Conservation (phyloP, 2,888 invertebrate genomes). For the Druceiella hillmani region DNA sequence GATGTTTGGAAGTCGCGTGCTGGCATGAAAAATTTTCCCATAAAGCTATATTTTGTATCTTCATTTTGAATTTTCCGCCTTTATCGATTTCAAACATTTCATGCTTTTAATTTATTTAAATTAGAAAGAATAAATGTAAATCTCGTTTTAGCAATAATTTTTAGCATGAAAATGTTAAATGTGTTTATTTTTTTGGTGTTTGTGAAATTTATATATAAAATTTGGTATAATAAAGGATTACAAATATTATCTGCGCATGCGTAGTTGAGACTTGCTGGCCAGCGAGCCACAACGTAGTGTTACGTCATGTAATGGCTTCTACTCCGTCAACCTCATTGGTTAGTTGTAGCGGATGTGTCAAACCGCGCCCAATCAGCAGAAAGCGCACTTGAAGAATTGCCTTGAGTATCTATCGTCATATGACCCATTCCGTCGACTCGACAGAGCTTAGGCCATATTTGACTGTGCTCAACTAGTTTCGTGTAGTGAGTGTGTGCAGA, state of each 20-base stretch:
- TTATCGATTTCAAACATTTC: no score
- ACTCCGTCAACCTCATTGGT: constrained; percentile 51
- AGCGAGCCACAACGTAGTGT: constrained; percentile 49
- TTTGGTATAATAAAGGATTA: no score
- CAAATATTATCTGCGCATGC: constrained; percentile 42
- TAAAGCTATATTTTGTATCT: no score
- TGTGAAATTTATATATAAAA: no score
- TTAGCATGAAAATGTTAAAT: no score
- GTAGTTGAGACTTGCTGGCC: constrained; percentile 43
- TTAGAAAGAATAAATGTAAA: no score
- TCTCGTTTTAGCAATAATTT: no score
- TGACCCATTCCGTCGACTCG: constrained; percentile 64
- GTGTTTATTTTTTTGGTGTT: no score
- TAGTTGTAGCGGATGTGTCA: constrained; percentile 43
- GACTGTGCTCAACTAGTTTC: constrained; percentile 79
- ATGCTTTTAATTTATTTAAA: no score
- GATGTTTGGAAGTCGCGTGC: no score
- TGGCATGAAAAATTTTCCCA: no score
- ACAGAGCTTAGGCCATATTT: constrained; percentile 74
- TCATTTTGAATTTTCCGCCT: no score
- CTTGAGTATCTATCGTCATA: constrained; percentile 67
- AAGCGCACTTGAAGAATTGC: constrained; percentile 50
- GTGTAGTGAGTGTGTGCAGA: constrained; percentile 76
- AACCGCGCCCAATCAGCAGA: constrained; percentile 51
- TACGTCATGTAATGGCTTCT: constrained; percentile 49